phyloP scores from a whole-genome alignment of 2,888 invertebrate species.

The Muscina levida region DNA sequence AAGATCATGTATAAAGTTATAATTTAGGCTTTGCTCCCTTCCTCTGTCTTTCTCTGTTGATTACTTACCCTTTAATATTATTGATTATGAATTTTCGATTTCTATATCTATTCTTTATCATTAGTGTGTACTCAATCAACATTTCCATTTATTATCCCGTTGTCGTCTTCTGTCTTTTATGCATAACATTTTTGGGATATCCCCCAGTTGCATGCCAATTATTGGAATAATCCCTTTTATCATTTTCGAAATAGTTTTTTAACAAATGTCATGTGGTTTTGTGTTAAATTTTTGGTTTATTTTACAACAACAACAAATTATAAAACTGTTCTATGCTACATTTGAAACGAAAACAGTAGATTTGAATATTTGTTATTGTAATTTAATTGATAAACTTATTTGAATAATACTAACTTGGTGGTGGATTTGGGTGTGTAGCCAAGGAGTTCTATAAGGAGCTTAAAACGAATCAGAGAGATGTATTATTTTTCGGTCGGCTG shows the following conservation, averaged over 20 bases:
- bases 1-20: constrained; percentile 38
- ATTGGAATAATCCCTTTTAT: background rate
- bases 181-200: background rate
- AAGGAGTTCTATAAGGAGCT: too few species aligned
- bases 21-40: constrained; percentile 13
- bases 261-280: constrained; percentile 56
- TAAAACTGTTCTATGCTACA: background rate
- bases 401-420: too few species aligned
- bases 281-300: background rate
- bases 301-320: too few species aligned
- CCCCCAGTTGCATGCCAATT: too few species aligned
- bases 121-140: constrained; percentile 11
- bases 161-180: constrained; percentile 27
- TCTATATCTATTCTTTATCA: constrained; percentile 5
- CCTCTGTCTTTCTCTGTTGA: too few species aligned
- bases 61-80: too few species aligned
- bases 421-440: too few species aligned
- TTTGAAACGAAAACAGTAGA: background rate
- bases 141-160: background rate
- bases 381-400: too few species aligned
- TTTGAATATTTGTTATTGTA: constrained; percentile 29
- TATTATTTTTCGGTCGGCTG: too few species aligned
- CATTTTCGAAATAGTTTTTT: constrained; percentile 1
- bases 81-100: constrained; percentile 19
- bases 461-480: too few species aligned